Conservation (phyloP, 1,140 invertebrate species). For the Musca vetustissima region DNA sequence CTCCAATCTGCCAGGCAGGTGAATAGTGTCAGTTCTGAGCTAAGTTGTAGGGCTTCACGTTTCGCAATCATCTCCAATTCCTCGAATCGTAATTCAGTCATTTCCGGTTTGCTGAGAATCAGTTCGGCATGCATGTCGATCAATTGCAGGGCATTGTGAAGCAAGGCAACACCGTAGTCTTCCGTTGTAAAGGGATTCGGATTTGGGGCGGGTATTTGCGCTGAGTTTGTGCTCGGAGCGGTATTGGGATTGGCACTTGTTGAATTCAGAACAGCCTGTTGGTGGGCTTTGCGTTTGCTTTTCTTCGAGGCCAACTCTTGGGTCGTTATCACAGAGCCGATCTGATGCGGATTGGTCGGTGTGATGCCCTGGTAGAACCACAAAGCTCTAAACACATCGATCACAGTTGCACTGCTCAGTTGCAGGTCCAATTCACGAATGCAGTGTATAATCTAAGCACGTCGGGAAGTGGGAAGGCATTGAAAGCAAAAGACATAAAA, state of each 20-base stretch:
- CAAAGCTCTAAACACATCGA: slow-evolving; percentile 50
- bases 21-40: slow-evolving; percentile 48
- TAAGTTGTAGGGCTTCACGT: slow-evolving; percentile 46
- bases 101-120: slow-evolving; percentile 41
- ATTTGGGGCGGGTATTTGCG: slow-evolving; percentile 27
- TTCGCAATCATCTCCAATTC: slow-evolving; percentile 52
- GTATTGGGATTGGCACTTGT: slow-evolving; percentile 29
- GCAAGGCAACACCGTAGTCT: slow-evolving; percentile 48
- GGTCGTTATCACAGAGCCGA: slow-evolving; percentile 43
- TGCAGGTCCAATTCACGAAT: slow-evolving; percentile 53
- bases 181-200: slow-evolving; percentile 53
- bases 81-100: slow-evolving; percentile 48
- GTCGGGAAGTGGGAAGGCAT: neutral
- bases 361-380: slow-evolving; percentile 52
- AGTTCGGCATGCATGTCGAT: slow-evolving; percentile 53
- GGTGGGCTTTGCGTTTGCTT: slow-evolving; percentile 25
- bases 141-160: slow-evolving; percentile 51
- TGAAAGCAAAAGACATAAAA: neutral
- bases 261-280: slow-evolving; percentile 27
- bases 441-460: slow-evolving; percentile 47
- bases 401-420: slow-evolving; percentile 45
- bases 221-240: slow-evolving; percentile 12
- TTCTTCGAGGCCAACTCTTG: slow-evolving; percentile 33
- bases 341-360: slow-evolving; percentile 46
- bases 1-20: slow-evolving; percentile 52